These are phyloP conservation scores for Leucozona laternaria DNA, from an alignment of 2,888 invertebrate genomes.

Conservation along the genomic window DNA sequence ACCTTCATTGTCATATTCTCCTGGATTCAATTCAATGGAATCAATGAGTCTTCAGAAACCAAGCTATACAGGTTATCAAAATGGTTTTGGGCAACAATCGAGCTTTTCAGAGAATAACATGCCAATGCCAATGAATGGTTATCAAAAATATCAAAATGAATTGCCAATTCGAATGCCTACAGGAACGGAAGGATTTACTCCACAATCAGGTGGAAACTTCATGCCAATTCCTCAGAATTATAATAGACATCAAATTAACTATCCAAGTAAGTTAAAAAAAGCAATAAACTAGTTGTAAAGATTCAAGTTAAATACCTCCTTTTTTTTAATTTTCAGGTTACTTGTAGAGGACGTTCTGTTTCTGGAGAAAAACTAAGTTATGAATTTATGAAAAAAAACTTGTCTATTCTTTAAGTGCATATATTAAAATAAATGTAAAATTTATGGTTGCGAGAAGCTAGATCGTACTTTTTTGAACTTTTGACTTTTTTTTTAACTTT, in stretches of 20 bases:
- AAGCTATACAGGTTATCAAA: not conserved
- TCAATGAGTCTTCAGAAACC: constrained; percentile 11
- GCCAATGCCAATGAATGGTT: constrained; percentile 16
- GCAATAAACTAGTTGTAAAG: too few species aligned
- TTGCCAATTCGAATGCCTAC: constrained; percentile 19
- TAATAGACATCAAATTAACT: not conserved
- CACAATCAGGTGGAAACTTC: not conserved
- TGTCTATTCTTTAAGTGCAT: too few species aligned
- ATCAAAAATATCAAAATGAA: constrained; percentile 18
- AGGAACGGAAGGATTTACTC: not conserved
- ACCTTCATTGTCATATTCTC: constrained; percentile 79
- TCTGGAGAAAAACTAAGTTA: not conserved
- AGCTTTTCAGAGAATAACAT: not conserved
- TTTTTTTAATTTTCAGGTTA: not conserved
- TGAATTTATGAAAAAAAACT: too few species aligned
- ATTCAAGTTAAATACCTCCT: not conserved
- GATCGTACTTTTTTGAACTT: too few species aligned
- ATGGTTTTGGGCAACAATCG: not conserved
- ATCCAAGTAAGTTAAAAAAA: not conserved
- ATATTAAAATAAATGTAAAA: too few species aligned
- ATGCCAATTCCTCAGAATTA: not conserved
- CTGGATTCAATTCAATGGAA: constrained; percentile 79
- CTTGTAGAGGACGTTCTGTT: not conserved
- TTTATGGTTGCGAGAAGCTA: too few species aligned
- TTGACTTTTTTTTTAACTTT: too few species aligned